These are phyloP conservation scores for Trogon melanurus DNA, from an alignment of 2,113 vertebrate species.

Conservation along the genomic window DNA sequence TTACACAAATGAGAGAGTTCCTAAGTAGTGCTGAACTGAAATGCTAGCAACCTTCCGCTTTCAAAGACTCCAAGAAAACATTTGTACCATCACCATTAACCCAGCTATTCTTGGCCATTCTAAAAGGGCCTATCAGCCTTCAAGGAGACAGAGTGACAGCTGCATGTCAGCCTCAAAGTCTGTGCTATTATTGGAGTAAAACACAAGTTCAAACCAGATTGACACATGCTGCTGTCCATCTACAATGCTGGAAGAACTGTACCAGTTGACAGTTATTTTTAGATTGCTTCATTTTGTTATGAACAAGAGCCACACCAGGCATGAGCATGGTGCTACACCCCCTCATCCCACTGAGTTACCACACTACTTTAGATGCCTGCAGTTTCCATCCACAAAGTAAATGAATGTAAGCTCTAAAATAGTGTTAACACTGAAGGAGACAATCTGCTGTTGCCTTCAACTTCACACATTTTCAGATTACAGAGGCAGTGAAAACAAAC, in stretches of 20 bases:
- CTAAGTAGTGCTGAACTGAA: not conserved
- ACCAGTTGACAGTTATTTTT: not conserved
- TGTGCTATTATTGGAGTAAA: not conserved
- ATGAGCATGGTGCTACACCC: not conserved
- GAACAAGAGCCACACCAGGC: not conserved
- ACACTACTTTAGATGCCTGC: not conserved
- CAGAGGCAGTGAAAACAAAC: not conserved
- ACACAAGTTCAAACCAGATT: not conserved
- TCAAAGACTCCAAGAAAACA: not conserved
- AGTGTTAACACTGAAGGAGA: not conserved
- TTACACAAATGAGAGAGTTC: not conserved
- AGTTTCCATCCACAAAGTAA: not conserved
- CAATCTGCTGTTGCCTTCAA: constrained; percentile 4
- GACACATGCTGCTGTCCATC: constrained; percentile 3
- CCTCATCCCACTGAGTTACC: not conserved
- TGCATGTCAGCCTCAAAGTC: not conserved
- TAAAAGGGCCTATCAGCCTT: not conserved
- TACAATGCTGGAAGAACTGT: not conserved
- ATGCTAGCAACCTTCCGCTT: not conserved
- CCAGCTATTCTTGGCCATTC: not conserved
- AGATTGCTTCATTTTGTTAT: not conserved
- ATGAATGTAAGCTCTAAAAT: not conserved
- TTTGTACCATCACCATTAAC: not conserved
- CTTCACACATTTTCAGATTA: constrained; percentile 8
- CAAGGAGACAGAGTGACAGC: not conserved